Evolutionary conservation across 2,888 invertebrate genomes (phyloP).

Genomic region (Lumbricus terrestris): DNA sequence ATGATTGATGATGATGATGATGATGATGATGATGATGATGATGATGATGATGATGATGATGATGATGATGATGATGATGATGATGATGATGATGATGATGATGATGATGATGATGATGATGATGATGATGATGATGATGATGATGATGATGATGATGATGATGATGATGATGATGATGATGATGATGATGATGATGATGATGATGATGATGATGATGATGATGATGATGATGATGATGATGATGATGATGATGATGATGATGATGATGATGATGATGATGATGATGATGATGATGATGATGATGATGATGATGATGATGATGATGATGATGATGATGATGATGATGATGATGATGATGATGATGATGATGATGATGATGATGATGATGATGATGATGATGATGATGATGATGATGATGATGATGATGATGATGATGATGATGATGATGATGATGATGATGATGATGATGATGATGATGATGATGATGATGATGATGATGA

Average conservation of each 20-base stretch:
- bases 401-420: not conserved
- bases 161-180: not conserved
- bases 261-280: too few relatives aligned
- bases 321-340: not conserved
- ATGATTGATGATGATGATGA: not conserved
- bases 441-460: not conserved
- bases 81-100: not conserved
- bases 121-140: not conserved
- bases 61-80: not conserved
- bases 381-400: not conserved
- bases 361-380: not conserved
- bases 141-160: not conserved
- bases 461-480: not conserved
- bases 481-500: not conserved
- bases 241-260: not conserved
- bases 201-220: not conserved
- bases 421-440: not conserved
- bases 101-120: not conserved
- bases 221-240: not conserved
- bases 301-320: too few relatives aligned
- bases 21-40: too few relatives aligned
- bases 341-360: not conserved
- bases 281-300: too few relatives aligned
- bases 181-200: not conserved
- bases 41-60: too few relatives aligned